These are phyloP conservation scores for Seladonia tumulorum DNA, from an alignment of 2,888 invertebrate genomes.

Conservation along the genomic window DNA sequence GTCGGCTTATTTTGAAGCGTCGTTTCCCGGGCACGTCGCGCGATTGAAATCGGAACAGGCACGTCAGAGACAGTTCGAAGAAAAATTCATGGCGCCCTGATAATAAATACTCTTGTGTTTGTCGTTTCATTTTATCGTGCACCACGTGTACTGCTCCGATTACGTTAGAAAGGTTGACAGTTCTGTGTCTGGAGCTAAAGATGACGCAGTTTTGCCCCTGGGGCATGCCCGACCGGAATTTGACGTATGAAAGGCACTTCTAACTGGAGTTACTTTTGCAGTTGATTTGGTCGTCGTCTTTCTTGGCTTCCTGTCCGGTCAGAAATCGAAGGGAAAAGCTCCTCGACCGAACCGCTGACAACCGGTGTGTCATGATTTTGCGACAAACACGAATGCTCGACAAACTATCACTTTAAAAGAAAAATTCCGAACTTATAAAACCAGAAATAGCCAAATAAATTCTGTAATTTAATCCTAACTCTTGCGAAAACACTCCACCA, in stretches of 20 bases:
- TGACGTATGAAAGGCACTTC: slow-evolving; percentile 9
- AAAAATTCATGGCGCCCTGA: background rate
- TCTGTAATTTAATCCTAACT: background rate
- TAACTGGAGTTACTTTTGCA: background rate
- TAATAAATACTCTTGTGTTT: background rate
- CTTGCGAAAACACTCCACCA: background rate
- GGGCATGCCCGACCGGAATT: slow-evolving; percentile 2
- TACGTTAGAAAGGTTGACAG: background rate
- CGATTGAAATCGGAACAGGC: background rate
- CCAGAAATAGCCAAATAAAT: background rate
- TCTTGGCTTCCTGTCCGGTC: background rate
- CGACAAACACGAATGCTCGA: background rate
- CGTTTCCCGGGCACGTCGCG: background rate
- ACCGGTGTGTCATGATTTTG: background rate
- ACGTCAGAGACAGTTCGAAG: background rate
- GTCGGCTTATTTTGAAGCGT: background rate
- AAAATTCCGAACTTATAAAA: background rate
- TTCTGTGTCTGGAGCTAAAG: background rate
- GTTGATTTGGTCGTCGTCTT: background rate
- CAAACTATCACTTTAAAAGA: background rate
- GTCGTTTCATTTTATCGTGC: background rate
- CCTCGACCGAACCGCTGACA: background rate
- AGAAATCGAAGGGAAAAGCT: background rate
- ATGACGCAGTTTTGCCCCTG: background rate
- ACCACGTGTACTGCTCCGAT: background rate